These are phyloP conservation scores for Porphyrio hochstetteri DNA, from an alignment of 2,113 vertebrate genomes.

Conservation along the genomic window DNA sequence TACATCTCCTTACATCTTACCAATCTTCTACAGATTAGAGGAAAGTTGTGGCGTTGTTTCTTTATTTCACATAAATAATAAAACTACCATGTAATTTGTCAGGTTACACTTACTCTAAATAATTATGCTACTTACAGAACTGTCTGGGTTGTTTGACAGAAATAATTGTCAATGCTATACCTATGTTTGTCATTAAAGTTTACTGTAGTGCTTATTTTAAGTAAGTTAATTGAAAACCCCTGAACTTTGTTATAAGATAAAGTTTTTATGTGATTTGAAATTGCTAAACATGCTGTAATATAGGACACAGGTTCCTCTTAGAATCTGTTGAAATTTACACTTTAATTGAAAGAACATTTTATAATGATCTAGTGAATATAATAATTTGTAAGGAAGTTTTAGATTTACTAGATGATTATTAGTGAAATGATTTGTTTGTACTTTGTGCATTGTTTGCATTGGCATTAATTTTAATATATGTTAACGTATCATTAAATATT, in stretches of 20 bases:
- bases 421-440: background rate
- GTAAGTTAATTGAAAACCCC: background rate
- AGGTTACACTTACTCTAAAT: background rate
- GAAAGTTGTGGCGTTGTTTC: background rate
- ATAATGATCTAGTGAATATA: background rate
- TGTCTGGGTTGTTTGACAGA: background rate
- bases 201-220: background rate
- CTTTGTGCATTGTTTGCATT: background rate
- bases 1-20: background rate
- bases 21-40: fast-evolving
- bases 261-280: background rate
- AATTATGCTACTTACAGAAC: background rate
- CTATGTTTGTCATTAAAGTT: background rate
- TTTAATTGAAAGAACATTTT: background rate
- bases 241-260: background rate
- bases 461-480: background rate
- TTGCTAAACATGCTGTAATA: background rate
- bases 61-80: background rate
- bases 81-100: background rate
- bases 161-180: background rate
- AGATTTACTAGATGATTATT: background rate
- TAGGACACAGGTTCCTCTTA: background rate
- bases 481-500: background rate
- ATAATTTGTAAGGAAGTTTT: background rate
- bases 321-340: background rate